phyloP scores from a whole-genome alignment of 2,888 invertebrate species.

The Temnothorax ravouxi region DNA sequence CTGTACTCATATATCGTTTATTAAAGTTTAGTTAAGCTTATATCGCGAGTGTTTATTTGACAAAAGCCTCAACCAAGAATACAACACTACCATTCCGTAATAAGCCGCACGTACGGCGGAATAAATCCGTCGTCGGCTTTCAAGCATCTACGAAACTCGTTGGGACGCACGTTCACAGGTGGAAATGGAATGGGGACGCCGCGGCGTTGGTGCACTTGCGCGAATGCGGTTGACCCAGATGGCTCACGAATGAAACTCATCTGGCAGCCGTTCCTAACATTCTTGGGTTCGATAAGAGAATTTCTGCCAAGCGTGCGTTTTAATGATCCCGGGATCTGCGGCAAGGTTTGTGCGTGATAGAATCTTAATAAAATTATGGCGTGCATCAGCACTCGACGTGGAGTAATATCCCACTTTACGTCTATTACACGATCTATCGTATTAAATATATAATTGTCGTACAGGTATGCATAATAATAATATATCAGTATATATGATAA shows the following conservation, averaged over 20 bases:
- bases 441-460: background rate
- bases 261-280: conserved; percentile 74
- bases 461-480: background rate
- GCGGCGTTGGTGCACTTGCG: conserved; percentile 72
- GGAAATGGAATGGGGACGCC: conserved; percentile 70
- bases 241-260: conserved; percentile 75
- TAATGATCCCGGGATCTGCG: conserved; percentile 29
- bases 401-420: background rate
- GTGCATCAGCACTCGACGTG: conserved; percentile 4
- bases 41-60: no score
- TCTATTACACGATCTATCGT: background rate
- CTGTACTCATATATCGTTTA: no score
- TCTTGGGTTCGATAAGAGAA: conserved; percentile 70
- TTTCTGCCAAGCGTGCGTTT: conserved; percentile 53
- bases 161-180: conserved; percentile 61
- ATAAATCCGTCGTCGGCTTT: conserved; percentile 46
- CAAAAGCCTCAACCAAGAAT: no score
- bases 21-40: no score
- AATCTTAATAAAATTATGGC: conserved; percentile 30
- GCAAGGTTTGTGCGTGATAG: conserved; percentile 36
- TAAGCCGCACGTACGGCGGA: conserved; percentile 26
- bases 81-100: background rate
- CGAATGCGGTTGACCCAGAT: conserved; percentile 76
- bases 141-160: conserved; percentile 44
- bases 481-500: background rate